These are phyloP conservation scores for Cheilosia variabilis DNA, from an alignment of 2,888 invertebrate species.

Conservation along the genomic window DNA sequence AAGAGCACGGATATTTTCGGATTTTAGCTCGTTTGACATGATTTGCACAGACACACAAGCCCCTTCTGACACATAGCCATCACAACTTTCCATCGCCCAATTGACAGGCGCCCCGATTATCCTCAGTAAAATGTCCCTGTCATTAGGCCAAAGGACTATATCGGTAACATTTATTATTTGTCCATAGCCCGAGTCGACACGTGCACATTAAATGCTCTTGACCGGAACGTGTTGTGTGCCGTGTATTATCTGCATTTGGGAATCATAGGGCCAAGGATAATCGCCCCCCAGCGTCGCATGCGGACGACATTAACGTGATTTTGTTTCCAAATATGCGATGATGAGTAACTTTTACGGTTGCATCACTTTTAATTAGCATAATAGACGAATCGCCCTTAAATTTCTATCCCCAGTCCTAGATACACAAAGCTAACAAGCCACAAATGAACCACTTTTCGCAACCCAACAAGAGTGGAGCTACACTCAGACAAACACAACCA, in stretches of 20 bases:
- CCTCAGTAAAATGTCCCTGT: constrained; percentile 35
- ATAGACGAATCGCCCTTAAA: background rate
- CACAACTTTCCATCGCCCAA: constrained; percentile 44
- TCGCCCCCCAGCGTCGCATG: constrained; percentile 20
- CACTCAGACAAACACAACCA: background rate
- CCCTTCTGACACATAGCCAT: constrained; percentile 16
- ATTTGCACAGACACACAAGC: background rate
- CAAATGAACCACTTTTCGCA: constrained; percentile 20
- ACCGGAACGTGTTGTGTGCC: constrained; percentile 2
- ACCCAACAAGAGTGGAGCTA: background rate
- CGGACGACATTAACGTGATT: too few species aligned
- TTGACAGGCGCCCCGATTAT: constrained; percentile 20
- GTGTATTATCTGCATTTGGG: background rate
- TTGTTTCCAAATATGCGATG: constrained; percentile 5
- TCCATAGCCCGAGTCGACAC: constrained; percentile 7
- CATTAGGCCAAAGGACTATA: constrained; percentile 53
- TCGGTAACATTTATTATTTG: constrained; percentile 50
- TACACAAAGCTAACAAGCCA: constrained; percentile 7
- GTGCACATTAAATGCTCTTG: constrained; percentile 15
- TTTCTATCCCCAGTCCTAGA: background rate
- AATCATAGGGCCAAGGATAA: constrained; percentile 40
- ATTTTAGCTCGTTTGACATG: constrained; percentile 44
- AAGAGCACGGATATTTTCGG: constrained; percentile 40
- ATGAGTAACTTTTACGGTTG: background rate
- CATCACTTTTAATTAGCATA: background rate